Conservation (phyloP, 2,113 vertebrate genomes). For the Gorilla gorilla region DNA sequence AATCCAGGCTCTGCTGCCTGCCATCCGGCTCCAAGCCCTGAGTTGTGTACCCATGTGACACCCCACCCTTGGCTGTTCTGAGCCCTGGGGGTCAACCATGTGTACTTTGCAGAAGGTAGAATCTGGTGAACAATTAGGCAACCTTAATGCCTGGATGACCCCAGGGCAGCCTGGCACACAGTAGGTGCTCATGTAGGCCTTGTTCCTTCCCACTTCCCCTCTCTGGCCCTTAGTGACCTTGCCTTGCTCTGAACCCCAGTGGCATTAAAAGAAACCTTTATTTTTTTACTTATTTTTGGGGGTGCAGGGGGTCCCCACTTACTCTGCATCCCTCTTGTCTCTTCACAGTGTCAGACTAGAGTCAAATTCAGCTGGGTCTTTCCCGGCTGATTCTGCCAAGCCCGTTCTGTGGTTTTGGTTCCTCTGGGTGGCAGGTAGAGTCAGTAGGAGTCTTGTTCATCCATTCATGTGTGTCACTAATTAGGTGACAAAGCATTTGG, state of each 20-base stretch:
- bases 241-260: background rate
- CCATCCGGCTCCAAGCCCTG: no score
- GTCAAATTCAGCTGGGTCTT: background rate
- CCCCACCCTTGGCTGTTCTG: background rate
- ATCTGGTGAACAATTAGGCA: background rate
- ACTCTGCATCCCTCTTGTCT: background rate
- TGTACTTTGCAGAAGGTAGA: accelerated
- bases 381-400: background rate
- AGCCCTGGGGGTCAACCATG: accelerated
- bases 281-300: background rate
- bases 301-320: background rate
- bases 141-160: accelerated
- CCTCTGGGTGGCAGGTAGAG: background rate
- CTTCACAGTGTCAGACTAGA: background rate
- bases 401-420: background rate
- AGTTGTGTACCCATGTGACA: no score
- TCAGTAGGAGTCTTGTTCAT: background rate
- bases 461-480: background rate
- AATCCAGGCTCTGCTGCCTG: background rate
- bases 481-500: background rate
- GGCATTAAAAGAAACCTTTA: background rate
- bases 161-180: background rate
- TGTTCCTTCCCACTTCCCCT: background rate
- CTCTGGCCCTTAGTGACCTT: background rate
- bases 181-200: background rate